Conservation (phyloP, 2,797 vertebrate genomes). For the Amblyopsis hoosieri region DNA sequence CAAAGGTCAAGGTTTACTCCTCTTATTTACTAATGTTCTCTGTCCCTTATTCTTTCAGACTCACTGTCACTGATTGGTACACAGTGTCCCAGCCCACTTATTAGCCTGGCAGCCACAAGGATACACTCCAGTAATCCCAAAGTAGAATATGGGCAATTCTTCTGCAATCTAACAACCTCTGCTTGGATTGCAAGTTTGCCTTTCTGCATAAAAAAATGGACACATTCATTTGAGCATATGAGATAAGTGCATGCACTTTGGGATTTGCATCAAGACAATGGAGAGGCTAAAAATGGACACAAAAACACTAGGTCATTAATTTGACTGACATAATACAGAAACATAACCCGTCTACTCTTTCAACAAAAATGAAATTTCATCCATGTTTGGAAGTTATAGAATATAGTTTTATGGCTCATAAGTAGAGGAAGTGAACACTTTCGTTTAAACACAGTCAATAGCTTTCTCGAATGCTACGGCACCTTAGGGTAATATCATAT, state of each 20-base stretch:
- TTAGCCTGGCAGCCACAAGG: constrained; percentile 51
- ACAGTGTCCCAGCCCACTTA: constrained; percentile 68
- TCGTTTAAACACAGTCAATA: constrained; percentile 73
- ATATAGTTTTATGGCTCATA: constrained; percentile 52
- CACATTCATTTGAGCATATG: neutral
- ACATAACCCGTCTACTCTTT: constrained; percentile 60
- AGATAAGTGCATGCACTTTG: neutral
- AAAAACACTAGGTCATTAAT: constrained; percentile 57
- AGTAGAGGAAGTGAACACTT: constrained; percentile 53
- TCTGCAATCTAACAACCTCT: constrained; percentile 61
- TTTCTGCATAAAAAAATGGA: constrained; percentile 37
- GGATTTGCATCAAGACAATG: neutral
- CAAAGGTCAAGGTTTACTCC: constrained; percentile 42
- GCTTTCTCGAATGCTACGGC: constrained; percentile 56
- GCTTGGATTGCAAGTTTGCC: constrained; percentile 45
- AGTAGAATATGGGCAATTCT: constrained; percentile 53
- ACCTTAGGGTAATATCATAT: constrained; percentile 70
- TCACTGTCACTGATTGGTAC: constrained; percentile 66
- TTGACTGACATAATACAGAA: constrained; percentile 56
- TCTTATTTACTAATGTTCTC: constrained; percentile 31
- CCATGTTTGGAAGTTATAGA: constrained; percentile 54
- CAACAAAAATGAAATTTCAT: constrained; percentile 72
- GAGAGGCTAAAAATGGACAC: constrained; percentile 16
- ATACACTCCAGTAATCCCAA: constrained; percentile 72
- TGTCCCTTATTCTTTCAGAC: constrained; percentile 27